Evolutionary conservation across 2,888 invertebrate species (phyloP), one percentile per base, ranked within the genome.

Genomic region (Rhimphoctona megacephalus): DNA sequence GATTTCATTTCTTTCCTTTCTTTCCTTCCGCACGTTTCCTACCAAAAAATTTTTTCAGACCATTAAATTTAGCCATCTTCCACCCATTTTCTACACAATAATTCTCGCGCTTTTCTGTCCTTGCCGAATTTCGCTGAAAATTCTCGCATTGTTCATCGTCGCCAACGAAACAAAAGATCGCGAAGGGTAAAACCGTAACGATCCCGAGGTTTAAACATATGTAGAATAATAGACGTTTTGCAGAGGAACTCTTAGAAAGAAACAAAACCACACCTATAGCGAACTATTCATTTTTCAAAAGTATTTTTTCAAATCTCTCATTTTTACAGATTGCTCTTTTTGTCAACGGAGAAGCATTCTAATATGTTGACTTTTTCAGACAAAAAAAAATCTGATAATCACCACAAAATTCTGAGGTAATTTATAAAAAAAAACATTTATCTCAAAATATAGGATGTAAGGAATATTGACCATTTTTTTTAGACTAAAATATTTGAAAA

Each of bases 81-180:
- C 14, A 67, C 9, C 11, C 25, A 69, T 69, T 69, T 69, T 69
- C 78, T 52, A 67, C 36, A 66, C 52, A 61, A 67, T 19, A 25
- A 39, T 64, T 64, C 36, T 39, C 36, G 22, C 52, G 2, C 57
- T 46, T 33, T 46, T 33, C 33, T 49, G 61, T 76, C 54, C 54
- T 14, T 19, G n/a, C 54, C 30, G 30, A 33, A 69, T 69, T n/a
- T 72, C 76, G 3, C 66, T 25, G 43, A 66, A 46, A 57, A 69
- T 76, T 46, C 69, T 25, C 57, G 46, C 43, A 69, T 76, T 70
- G 69, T 82, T 81, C 67, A 30, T 74, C 82, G 25, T 49, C 76
- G 67, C 66, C 54, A 25, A 49, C 49, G 46, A 73, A 19, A 73
- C 33, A 73, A 54, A 73, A 54, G 54, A 19, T 73, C 54, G 57